Evolutionary conservation across 2,797 vertebrate genomes (phyloP), one percentile per base, ranked within the genome.

Genomic region (Peromyscus melanophrys): DNA sequence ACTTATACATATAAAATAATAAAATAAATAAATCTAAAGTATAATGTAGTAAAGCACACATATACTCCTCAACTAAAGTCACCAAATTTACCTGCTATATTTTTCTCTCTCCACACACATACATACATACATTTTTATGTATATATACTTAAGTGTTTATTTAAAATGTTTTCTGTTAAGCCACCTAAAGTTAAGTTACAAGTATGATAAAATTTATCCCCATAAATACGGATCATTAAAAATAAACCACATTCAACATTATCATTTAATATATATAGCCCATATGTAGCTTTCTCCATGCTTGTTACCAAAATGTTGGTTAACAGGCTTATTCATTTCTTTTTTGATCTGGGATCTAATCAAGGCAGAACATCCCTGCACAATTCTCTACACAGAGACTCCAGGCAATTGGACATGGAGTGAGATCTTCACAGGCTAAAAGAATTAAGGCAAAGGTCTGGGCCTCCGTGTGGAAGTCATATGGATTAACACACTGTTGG

Each of bases 131-230:
- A 84, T 63, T 57, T 27, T 40, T 55, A 46, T 14, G 7, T 43
- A 49, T 43, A 27, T 3, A 63, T 25, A 29, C 4, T n/a, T 27
- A 2, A 29, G 37, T 31, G 11, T 94, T 94, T 81, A 73, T 82
- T 92, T 92, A 34, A 95, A 81, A 92, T 90, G 25, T 10, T 90
- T 95, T 92, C 49, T 84, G 25, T 82, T 92, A 95, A 57, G 25
- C 16, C 27, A 90, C 71, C 61, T 71, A 46, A 78, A 92, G 90
- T 40, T 52, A 82, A 96, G 11, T 88, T 92, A 52, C 1, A 73
- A 37, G 57, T 1, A 49, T 89, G 61, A 69, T 75, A 31, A 87
- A 73, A 52, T 57, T 90, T 57, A 77, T 21, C 40, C 40, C 7
- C 43, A 40, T 76, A 83, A 81, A 81, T 55, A 90, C 92, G 13